Percentiles rank a stretch among this genome's conserved stretches.
Conservation (phyloP, 2,888 invertebrate genomes). For the Scaptomyza reducta region DNA sequence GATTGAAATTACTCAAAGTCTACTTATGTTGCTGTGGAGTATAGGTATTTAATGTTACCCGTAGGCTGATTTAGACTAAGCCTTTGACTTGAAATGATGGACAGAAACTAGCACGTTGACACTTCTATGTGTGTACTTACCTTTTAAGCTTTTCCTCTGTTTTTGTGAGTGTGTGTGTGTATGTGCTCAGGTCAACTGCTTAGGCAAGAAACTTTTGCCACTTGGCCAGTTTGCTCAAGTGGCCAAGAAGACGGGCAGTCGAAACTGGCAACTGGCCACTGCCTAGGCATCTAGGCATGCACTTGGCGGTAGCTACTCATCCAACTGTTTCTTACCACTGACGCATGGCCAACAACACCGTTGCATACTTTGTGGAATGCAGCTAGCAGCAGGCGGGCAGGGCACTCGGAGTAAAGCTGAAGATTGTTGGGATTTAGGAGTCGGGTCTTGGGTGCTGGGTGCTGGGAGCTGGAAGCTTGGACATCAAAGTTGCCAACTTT, state of each 20-base stretch:
- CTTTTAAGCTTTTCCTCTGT: conserved; percentile 38
- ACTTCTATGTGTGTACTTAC: conserved; percentile 31
- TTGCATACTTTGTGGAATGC: conserved; percentile 49
- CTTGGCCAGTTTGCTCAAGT: conserved; percentile 72
- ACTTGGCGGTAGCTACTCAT: conserved; percentile 61
- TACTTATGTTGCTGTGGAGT: background rate
- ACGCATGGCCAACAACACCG: conserved; percentile 52
- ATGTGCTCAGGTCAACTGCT: conserved; percentile 57
- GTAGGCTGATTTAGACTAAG: background rate
- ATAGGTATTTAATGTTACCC: background rate
- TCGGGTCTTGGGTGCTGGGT: background rate
- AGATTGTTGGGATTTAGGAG: background rate
- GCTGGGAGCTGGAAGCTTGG: conserved; percentile 43
- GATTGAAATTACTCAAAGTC: background rate
- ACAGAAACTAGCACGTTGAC: conserved; percentile 32
- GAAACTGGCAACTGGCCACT: conserved; percentile 44
- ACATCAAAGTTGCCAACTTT: conserved; percentile 78
- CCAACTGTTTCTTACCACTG: conserved; percentile 29
- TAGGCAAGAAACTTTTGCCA: conserved; percentile 66
- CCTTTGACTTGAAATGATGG: conserved; percentile 3
- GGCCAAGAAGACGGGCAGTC: conserved; percentile 34
- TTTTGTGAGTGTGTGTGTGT: conserved; percentile 13
- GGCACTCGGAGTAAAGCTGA: background rate
- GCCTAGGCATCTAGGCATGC: conserved; percentile 76
- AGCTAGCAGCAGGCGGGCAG: conserved; percentile 10